A percentile compares a stretch with the other conserved stretches of the same genome.
Conservation (phyloP, 2,888 invertebrate species). For the Acronicta psi region DNA sequence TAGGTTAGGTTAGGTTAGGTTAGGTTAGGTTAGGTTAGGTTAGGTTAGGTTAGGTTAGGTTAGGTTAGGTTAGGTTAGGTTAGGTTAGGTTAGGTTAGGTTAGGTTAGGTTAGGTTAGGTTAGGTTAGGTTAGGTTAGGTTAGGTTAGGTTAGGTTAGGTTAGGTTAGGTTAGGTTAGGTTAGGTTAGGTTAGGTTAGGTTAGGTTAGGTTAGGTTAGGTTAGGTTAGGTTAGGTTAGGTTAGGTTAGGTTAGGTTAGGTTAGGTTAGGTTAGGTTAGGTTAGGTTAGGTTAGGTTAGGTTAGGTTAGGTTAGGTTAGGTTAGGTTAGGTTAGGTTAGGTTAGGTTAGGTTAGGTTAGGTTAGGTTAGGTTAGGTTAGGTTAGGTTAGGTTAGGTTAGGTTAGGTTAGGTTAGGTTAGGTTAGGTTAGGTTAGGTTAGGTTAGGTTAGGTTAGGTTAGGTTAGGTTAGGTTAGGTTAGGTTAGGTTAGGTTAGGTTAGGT, state of each 20-base stretch:
- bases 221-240: constrained; percentile 26
- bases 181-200: too few relatives aligned
- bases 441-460: too few relatives aligned
- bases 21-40: constrained; percentile 13
- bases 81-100: constrained; percentile 13
- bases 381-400: constrained; percentile 53
- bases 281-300: constrained; percentile 38
- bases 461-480: too few relatives aligned
- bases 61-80: constrained; percentile 13
- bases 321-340: not conserved
- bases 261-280: constrained; percentile 51
- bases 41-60: constrained; percentile 13
- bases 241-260: constrained; percentile 47
- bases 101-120: constrained; percentile 13
- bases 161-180: not conserved
- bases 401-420: constrained; percentile 56
- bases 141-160: not conserved
- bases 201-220: constrained; percentile 41
- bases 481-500: too few relatives aligned
- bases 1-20: constrained; percentile 13
- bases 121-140: constrained; percentile 13
- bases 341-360: constrained; percentile 1
- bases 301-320: constrained; percentile 49
- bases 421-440: constrained; percentile 55
- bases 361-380: constrained; percentile 22